These are phyloP conservation scores for Hippocampus mohnikei DNA, from an alignment of 2,113 vertebrate species.

Conservation along the genomic window DNA sequence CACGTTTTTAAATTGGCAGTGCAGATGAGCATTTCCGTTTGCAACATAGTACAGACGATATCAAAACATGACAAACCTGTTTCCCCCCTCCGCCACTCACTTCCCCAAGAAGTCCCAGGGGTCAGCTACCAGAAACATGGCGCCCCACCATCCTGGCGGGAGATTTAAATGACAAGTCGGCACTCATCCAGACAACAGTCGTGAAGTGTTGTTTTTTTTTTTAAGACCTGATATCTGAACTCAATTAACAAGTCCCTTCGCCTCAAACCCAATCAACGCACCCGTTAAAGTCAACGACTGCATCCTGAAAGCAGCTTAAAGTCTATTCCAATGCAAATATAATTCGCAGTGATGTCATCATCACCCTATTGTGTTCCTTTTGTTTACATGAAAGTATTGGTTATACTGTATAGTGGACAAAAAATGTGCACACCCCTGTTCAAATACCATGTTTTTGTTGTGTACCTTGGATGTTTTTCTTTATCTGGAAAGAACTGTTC, in stretches of 20 bases:
- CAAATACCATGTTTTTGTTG: no score
- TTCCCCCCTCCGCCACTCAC: neutral
- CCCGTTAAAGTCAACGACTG: conserved; percentile 14
- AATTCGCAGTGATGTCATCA: neutral
- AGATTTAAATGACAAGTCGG: neutral
- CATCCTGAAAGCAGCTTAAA: conserved; percentile 15
- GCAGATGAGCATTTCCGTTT: no score
- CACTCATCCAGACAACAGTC: no score
- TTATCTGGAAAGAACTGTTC: no score
- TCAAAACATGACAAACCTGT: neutral
- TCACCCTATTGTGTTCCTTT: no score
- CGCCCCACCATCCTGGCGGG: neutral
- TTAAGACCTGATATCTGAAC: no score
- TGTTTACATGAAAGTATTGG: no score
- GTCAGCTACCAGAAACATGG: neutral
- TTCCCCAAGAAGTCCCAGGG: neutral
- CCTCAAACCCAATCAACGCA: neutral
- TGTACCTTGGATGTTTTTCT: no score
- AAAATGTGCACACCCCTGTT: no score
- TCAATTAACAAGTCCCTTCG: neutral
- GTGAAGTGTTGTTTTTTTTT: no score
- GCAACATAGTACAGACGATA: neutral
- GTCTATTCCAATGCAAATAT: conserved; percentile 28
- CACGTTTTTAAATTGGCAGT: no score
- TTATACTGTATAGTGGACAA: no score